Conservation (phyloP, 1,140 invertebrate species). For the Monochamus saltuarius region DNA sequence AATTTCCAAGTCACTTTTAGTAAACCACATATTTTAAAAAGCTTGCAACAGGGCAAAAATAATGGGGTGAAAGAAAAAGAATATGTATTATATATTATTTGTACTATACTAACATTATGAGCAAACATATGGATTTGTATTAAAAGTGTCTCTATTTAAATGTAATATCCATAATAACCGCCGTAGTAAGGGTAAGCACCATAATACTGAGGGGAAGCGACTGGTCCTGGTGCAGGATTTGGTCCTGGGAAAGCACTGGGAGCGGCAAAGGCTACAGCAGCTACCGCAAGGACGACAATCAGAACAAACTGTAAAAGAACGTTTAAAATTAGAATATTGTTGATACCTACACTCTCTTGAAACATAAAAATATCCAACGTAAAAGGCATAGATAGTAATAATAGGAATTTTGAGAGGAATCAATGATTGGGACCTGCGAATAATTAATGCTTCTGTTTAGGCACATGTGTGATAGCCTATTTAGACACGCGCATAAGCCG, state of each 20-base stretch:
- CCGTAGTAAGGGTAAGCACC: constrained; percentile 5
- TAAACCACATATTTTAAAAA: too few relatives aligned
- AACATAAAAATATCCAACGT: not conserved
- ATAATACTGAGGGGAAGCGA: not conserved
- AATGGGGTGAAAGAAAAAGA: too few relatives aligned
- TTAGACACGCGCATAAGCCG: too few relatives aligned
- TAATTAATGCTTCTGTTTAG: not conserved
- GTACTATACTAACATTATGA: too few relatives aligned
- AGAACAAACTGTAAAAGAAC: not conserved
- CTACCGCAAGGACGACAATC: not conserved
- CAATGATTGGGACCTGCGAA: too few relatives aligned
- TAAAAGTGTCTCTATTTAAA: not conserved
- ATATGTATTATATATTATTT: too few relatives aligned
- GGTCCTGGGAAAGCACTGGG: not conserved
- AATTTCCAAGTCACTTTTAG: too few relatives aligned
- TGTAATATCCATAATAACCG: constrained; percentile 1
- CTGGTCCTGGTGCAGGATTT: not conserved
- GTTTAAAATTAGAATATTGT: not conserved
- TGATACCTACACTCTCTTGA: not conserved
- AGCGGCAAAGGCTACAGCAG: not conserved
- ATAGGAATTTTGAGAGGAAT: too few relatives aligned
- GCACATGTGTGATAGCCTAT: too few relatives aligned
- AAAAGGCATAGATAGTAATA: not conserved
- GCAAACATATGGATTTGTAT: too few relatives aligned
- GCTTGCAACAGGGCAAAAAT: too few relatives aligned